Evolutionary conservation across 2,888 invertebrate genomes (phyloP).

Genomic region (Machimus atricapillus): DNA sequence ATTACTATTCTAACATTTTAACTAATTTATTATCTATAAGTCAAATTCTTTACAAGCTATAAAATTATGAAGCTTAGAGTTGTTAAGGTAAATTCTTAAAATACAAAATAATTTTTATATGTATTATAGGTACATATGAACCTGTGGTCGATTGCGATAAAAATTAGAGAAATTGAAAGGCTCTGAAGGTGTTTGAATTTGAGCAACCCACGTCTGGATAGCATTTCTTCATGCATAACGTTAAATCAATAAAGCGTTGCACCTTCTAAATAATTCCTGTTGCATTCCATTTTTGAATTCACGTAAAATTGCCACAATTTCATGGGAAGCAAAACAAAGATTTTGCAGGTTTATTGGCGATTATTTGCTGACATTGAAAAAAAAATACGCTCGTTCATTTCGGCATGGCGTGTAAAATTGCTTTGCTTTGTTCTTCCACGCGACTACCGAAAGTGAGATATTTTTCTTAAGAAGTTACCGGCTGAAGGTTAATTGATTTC

Average conservation of each 20-base stretch:
- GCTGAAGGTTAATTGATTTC: neutral
- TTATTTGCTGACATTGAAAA: conserved; percentile 7
- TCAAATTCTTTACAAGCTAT: no score
- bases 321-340: neutral
- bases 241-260: conserved; percentile 14
- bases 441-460: neutral
- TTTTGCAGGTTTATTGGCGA: neutral
- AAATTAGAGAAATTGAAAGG: neutral
- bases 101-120: no score
- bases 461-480: neutral
- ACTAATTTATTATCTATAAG: no score
- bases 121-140: no score
- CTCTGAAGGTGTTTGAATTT: neutral
- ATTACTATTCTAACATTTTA: no score
- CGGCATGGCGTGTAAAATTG: neutral
- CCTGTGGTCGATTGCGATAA: no score
- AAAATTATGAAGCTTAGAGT: no score
- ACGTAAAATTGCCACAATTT: neutral
- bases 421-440: neutral
- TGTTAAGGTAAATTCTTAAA: no score
- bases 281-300: neutral
- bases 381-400: neutral
- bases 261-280: neutral
- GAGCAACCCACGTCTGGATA: neutral
- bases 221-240: conserved; percentile 2